These are phyloP conservation scores for Styela plicata DNA, from an alignment of 23 tunicate species.

Conservation along the genomic window DNA sequence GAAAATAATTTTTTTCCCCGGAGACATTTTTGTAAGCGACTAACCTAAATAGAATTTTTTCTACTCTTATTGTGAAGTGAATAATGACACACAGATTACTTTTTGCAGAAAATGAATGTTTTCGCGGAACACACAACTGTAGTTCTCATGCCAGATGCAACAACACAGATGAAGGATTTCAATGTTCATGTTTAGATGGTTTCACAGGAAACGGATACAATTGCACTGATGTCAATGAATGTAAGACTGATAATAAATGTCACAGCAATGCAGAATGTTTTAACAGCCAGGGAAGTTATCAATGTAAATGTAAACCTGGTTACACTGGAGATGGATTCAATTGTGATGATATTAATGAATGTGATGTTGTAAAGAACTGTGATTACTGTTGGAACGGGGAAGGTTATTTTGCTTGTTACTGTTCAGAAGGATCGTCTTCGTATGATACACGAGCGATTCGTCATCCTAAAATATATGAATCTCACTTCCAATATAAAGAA, in stretches of 20 bases:
- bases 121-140: slow-evolving; percentile 74
- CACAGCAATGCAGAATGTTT: slow-evolving; percentile 19
- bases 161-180: slow-evolving; percentile 78
- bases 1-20: too few species aligned
- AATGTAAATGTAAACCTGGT: slow-evolving; percentile 18
- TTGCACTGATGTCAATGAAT: slow-evolving; percentile 43
- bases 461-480: too few species aligned
- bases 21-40: too few species aligned
- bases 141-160: slow-evolving; percentile 73
- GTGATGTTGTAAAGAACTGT: slow-evolving; percentile 50
- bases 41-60: too few species aligned
- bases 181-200: slow-evolving; percentile 56
- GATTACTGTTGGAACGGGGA: slow-evolving; percentile 37
- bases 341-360: slow-evolving; percentile 28
- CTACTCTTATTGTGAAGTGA: too few species aligned
- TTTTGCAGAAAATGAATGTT: slow-evolving; percentile 73
- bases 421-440: background rate
- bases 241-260: slow-evolving; percentile 12
- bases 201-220: slow-evolving; percentile 81
- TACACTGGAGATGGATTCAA: background rate
- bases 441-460: too few species aligned
- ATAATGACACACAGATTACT: too few species aligned
- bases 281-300: slow-evolving; percentile 12
- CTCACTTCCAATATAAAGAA: too few species aligned
- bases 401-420: background rate